Percentiles rank a stretch among this genome's conserved stretches.
phyloP scores from a whole-genome alignment of 2,113 vertebrate species.

The Ciconia stormi region DNA sequence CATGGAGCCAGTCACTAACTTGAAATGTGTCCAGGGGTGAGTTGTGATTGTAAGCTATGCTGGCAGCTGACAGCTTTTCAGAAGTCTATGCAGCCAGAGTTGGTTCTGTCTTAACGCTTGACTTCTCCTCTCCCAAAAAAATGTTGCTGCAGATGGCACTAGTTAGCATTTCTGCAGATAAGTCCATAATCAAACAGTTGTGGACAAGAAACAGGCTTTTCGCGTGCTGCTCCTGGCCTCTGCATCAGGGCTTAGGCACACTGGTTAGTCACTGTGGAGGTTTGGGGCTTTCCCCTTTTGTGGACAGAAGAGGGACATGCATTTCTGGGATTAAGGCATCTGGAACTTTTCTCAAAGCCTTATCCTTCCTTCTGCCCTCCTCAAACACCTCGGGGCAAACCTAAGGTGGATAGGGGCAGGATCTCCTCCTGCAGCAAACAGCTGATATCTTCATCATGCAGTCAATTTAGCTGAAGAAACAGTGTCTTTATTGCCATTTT shows the following conservation, averaged over 20 bases:
- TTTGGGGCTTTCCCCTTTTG: background rate
- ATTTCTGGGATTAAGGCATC: background rate
- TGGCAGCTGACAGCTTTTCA: conserved; percentile 6
- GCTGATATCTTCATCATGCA: background rate
- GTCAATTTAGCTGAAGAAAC: background rate
- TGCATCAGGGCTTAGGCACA: background rate
- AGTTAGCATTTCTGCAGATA: background rate
- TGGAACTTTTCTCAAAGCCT: background rate
- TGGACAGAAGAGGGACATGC: background rate
- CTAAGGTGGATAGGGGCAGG: background rate
- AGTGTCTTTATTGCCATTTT: background rate
- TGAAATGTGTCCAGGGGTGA: background rate
- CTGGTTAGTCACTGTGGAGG: background rate
- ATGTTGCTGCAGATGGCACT: background rate
- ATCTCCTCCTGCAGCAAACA: background rate
- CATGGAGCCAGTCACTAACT: background rate
- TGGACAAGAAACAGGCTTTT: background rate
- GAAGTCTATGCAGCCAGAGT: background rate
- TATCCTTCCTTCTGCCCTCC: background rate
- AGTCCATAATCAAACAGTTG: background rate
- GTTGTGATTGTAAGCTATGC: background rate
- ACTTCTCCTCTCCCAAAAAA: background rate
- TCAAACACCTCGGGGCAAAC: background rate
- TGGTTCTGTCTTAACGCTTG: background rate
- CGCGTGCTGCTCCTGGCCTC: background rate